phyloP scores from a whole-genome alignment of 2,113 vertebrate genomes.

The Nothocercus julius region DNA sequence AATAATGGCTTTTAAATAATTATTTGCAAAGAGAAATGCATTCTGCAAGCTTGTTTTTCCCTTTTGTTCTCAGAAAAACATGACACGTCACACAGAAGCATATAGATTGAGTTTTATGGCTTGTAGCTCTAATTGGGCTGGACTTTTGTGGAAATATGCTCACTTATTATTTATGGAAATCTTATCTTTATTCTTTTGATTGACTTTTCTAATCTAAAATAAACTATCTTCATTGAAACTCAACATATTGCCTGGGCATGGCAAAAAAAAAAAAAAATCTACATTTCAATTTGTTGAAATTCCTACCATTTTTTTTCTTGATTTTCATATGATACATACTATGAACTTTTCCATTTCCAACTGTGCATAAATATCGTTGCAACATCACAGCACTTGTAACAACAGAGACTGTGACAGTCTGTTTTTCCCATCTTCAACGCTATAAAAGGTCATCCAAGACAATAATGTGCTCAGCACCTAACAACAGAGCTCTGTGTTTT shows the following conservation, averaged over 20 bases:
- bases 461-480: not conserved
- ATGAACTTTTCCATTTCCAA: not conserved
- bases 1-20: not conserved
- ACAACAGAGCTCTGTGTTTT: not conserved
- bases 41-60: not conserved
- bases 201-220: not conserved
- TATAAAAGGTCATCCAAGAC: not conserved
- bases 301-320: not conserved
- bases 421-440: not conserved
- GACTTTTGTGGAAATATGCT: not conserved
- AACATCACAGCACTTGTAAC: not conserved
- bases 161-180: not conserved
- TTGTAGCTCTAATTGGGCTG: not conserved
- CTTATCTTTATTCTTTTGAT: not conserved
- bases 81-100: not conserved
- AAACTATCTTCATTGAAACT: not conserved
- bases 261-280: not conserved
- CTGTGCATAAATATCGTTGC: not conserved
- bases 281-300: not conserved
- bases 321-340: not conserved
- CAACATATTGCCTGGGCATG: fast-evolving
- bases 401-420: not conserved
- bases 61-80: not conserved
- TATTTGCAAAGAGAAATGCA: not conserved
- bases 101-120: not conserved